Evolutionary conservation across 2,113 vertebrate species (phyloP).

Genomic region (Seriola quinqueradiata): DNA sequence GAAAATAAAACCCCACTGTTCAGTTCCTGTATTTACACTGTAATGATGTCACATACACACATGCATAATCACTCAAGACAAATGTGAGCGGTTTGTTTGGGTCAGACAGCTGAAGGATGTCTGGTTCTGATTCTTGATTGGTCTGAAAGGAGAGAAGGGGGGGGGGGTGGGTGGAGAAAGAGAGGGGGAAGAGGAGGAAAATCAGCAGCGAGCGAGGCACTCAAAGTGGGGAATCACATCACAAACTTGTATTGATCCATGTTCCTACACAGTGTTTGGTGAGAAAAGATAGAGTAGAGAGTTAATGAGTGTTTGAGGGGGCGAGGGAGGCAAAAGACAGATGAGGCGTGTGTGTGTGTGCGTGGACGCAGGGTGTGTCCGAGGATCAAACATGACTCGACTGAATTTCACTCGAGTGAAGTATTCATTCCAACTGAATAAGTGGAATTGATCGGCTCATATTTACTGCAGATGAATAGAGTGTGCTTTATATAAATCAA

Average conservation of each 20-base stretch:
- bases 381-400: constrained; percentile 13
- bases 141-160: constrained; percentile 14
- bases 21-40: not conserved
- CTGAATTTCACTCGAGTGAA: constrained; percentile 36
- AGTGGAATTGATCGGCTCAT: constrained; percentile 51
- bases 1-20: no score
- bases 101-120: not conserved
- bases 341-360: constrained; percentile 7
- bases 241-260: constrained; percentile 75
- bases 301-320: constrained; percentile 69
- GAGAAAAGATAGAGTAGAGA: constrained; percentile 67
- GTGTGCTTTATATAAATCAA: constrained; percentile 27
- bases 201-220: constrained; percentile 44
- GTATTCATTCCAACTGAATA: constrained; percentile 41
- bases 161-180: not conserved
- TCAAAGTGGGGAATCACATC: constrained; percentile 73
- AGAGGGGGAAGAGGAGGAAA: not conserved
- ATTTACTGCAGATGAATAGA: constrained; percentile 20
- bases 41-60: not conserved
- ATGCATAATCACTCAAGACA: not conserved
- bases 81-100: not conserved
- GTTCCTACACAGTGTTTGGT: constrained; percentile 75
- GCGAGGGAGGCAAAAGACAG: constrained; percentile 8
- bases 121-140: constrained; percentile 17
- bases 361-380: not conserved